phyloP scores from a whole-genome alignment of 2,797 vertebrate genomes.

The Hippopotamyrus pictus region DNA sequence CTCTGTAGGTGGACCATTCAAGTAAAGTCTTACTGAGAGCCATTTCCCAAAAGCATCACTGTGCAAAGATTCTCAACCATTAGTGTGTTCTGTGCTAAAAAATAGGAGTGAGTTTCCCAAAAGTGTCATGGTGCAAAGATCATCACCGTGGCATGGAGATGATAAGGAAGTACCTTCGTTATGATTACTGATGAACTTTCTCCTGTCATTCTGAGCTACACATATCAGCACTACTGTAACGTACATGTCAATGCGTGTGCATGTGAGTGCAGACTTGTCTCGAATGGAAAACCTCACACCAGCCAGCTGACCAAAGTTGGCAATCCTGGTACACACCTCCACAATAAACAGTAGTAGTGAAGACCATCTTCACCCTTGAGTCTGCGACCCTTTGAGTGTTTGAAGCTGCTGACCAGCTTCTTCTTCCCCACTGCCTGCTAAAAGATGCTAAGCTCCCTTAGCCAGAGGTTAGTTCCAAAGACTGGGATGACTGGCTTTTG shows the following conservation, averaged over 20 bases:
- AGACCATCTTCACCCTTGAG: neutral
- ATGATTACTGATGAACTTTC: neutral
- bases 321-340: neutral
- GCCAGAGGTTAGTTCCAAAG: neutral
- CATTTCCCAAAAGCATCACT: neutral
- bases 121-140: neutral
- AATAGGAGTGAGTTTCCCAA: neutral
- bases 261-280: neutral
- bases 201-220: neutral
- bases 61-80: neutral
- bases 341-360: neutral
- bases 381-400: neutral
- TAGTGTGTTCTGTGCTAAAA: neutral
- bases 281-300: neutral
- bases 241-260: neutral
- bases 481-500: neutral
- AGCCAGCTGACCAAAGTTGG: neutral
- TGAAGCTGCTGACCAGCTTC: neutral
- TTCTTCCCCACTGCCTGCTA: neutral
- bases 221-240: neutral
- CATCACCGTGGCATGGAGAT: neutral
- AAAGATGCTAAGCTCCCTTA: neutral
- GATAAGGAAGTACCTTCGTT: neutral
- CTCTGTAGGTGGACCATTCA: neutral
- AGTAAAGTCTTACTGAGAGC: neutral